Evolutionary conservation across 2,888 invertebrate genomes (phyloP).

Genomic region (Idaea biselata): DNA sequence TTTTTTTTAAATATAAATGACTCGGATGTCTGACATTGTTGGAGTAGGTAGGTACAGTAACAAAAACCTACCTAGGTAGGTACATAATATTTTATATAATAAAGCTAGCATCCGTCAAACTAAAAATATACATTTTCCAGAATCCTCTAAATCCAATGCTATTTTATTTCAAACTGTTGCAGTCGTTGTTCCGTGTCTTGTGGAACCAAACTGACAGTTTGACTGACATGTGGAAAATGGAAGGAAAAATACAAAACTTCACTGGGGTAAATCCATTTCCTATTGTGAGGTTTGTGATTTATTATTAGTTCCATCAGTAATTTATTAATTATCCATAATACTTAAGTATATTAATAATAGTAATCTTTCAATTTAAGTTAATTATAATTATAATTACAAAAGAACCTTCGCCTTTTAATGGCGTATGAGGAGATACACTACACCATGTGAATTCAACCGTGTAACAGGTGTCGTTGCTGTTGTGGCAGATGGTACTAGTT

Average conservation of each 20-base stretch:
- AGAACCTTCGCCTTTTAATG: background rate
- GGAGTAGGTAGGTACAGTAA: no score
- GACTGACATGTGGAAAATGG: constrained; percentile 1
- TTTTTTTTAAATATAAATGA: no score
- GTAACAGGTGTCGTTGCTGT: constrained; percentile 55
- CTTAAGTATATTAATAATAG: background rate
- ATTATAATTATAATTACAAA: background rate
- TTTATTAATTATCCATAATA: no score
- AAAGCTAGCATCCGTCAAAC: no score
- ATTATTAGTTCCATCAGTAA: no score
- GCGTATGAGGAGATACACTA: background rate
- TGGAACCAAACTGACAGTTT: background rate
- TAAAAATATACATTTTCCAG: background rate
- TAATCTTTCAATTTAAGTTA: background rate
- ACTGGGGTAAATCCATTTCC: background rate
- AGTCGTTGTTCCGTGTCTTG: background rate
- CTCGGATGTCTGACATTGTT: no score
- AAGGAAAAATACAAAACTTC: background rate
- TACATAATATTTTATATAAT: no score
- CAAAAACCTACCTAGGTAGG: no score
- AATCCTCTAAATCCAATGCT: background rate
- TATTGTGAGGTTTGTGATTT: background rate
- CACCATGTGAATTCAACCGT: constrained; percentile 32
- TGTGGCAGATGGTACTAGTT: constrained; percentile 33
- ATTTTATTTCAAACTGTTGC: background rate